A percentile compares a stretch with the other conserved stretches of the same genome.
phyloP scores from a whole-genome alignment of 1,140 invertebrate species.

The Drepana arcuata region DNA sequence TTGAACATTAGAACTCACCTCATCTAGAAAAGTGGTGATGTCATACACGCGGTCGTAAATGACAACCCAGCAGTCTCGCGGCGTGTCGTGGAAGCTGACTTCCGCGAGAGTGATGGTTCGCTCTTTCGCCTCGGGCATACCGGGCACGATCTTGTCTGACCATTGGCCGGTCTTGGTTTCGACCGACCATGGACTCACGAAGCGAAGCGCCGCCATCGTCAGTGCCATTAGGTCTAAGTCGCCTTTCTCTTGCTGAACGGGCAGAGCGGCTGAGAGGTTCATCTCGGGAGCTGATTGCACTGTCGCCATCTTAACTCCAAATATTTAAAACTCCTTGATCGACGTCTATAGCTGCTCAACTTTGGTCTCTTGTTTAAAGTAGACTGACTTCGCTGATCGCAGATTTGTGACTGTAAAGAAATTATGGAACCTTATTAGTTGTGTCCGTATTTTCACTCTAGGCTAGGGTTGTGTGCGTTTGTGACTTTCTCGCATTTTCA shows the following conservation, averaged over 20 bases:
- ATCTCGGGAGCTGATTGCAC: slow-evolving; percentile 47
- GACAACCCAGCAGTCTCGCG: slow-evolving; percentile 79
- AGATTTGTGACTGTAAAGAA: slow-evolving; percentile 26
- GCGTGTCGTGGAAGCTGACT: slow-evolving; percentile 77
- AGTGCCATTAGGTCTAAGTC: slow-evolving; percentile 54
- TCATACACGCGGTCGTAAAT: slow-evolving; percentile 85
- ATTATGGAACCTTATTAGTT: slow-evolving; percentile 36
- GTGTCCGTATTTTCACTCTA: slow-evolving; percentile 15
- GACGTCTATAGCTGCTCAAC: background rate
- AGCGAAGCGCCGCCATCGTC: slow-evolving; percentile 61
- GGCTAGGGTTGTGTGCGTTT: slow-evolving; percentile 26
- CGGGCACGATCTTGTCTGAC: slow-evolving; percentile 30
- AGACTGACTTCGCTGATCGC: slow-evolving; percentile 3
- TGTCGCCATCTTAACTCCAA: slow-evolving; percentile 38
- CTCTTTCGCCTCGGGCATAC: slow-evolving; percentile 44
- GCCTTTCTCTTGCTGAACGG: slow-evolving; percentile 35
- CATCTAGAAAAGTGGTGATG: slow-evolving; percentile 79
- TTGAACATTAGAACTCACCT: slow-evolving; percentile 73
- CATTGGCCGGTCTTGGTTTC: slow-evolving; percentile 29
- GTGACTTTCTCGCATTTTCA: background rate
- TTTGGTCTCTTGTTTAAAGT: slow-evolving; percentile 1
- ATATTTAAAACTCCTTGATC: slow-evolving; percentile 8
- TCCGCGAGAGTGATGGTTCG: slow-evolving; percentile 74
- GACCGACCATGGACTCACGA: slow-evolving; percentile 54
- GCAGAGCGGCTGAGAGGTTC: slow-evolving; percentile 30